Base-by-base conservation (phyloP, 2,113 vertebrate species). In the Onychostruthus taczanowskii region DNA sequence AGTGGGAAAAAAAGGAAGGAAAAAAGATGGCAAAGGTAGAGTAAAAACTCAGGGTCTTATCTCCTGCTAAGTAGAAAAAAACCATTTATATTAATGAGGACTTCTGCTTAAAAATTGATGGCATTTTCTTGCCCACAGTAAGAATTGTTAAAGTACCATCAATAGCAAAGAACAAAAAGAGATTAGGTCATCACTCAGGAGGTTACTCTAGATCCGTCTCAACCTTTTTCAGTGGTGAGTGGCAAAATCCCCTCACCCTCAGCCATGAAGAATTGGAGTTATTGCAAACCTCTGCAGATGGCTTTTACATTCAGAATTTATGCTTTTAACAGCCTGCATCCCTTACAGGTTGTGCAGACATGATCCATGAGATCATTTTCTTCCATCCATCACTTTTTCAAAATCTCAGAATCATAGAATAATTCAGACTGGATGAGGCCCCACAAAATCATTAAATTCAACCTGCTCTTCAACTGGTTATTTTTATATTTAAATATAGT, bases 81-180 rank as follows among this genome's bases (percentile, higher is more conserved):
- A 9, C 0, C 28, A 67, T 93, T 78, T 94, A 84, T 90, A 92
- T 92, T 92, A 94, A 93, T 95, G 73, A 92, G 52, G 39, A 67
- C 11, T 91, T 66, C 59, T 89, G 37, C 20, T 95, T 86, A 92
- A 95, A 92, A 93, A 92, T 90, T 78, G 17, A 93, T 95, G 55
- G 13, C n/a, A 81, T 87, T 92, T n/a, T 90, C 68, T 92, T 90
- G 66, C 43, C 56, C 61, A 78, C 47, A 81, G 52, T 90, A 90
- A 90, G 81, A 93, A 61, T 30, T 68, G 35, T 63, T 92, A 41
- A 86, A 90, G 47, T 52, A 27, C 28, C 61, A 81, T 89, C 90
- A 91, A 89, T 75, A 92, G 43, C 35, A 81, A 81, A 75, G 90
- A 86, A 78, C 13, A 67, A 78, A 92, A 94, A 90, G 59, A 84